A percentile compares a stretch with the other conserved stretches of the same genome.
Evolutionary conservation across 2,888 invertebrate species (phyloP).

Genomic region (Drosophila falleni): DNA sequence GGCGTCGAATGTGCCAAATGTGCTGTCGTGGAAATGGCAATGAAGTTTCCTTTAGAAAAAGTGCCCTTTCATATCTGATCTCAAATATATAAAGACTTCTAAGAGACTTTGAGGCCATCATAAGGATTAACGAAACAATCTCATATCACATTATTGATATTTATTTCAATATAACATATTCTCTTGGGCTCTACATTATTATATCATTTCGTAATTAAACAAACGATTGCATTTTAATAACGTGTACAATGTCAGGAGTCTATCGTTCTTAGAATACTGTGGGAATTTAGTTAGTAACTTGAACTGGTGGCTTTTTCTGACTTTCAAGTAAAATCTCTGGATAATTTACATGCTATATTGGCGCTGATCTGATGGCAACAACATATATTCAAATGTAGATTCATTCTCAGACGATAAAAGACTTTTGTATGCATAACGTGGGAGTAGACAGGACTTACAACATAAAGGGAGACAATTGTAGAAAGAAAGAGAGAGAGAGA

Average conservation of each 20-base stretch:
- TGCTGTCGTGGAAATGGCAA: too few relatives aligned
- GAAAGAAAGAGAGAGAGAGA: neutral
- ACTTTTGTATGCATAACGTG: constrained; percentile 32
- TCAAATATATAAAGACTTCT: neutral
- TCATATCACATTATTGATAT: too few relatives aligned
- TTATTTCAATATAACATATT: too few relatives aligned
- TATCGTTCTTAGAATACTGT: neutral
- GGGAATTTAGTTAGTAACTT: neutral
- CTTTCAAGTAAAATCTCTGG: constrained; percentile 14
- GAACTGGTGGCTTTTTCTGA: constrained; percentile 4
- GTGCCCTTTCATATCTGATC: neutral
- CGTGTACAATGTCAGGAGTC: neutral
- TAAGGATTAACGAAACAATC: too few relatives aligned
- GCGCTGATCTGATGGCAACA: constrained; percentile 21
- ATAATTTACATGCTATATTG: constrained; percentile 45
- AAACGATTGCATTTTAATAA: too few relatives aligned
- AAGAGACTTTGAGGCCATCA: too few relatives aligned
- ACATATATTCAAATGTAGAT: constrained; percentile 35
- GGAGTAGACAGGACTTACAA: neutral
- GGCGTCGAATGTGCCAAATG: too few relatives aligned
- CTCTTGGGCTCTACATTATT: too few relatives aligned
- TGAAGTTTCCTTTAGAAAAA: neutral
- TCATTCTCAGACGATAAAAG: neutral
- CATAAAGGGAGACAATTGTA: neutral
- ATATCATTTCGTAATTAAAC: too few relatives aligned